A percentile compares a stretch with the other conserved stretches of the same genome.
Evolutionary conservation across 2,888 invertebrate genomes (phyloP).

Genomic region (Torymus texanus): DNA sequence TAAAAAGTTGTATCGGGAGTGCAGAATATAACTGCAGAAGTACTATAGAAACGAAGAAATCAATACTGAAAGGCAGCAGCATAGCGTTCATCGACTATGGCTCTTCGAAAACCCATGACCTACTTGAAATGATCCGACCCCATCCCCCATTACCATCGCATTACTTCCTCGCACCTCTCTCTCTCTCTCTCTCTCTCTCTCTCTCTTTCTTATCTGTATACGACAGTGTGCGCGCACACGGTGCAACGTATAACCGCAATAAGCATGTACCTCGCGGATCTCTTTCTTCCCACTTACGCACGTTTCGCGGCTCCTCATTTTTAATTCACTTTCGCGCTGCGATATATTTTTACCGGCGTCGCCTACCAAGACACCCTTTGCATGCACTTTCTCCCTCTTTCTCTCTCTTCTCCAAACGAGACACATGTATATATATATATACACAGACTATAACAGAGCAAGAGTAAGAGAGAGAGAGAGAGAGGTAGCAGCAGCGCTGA

Average conservation of each 20-base stretch:
- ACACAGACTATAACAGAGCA: not conserved
- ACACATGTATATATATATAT: constrained; percentile 2
- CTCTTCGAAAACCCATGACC: too few species aligned
- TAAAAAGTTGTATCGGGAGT: too few species aligned
- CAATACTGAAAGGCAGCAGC: too few species aligned
- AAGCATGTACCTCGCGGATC: not conserved
- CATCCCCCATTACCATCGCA: too few species aligned
- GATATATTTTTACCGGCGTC: too few species aligned
- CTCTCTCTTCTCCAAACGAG: not conserved
- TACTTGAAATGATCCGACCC: too few species aligned
- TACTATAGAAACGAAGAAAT: too few species aligned
- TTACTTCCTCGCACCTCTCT: constrained; percentile 50
- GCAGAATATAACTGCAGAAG: too few species aligned
- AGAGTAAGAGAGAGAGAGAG: constrained; percentile 17
- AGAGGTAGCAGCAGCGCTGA: constrained; percentile 54
- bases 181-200: constrained; percentile 56
- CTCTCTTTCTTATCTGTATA: constrained; percentile 47
- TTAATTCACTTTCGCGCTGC: too few species aligned
- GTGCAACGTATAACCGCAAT: too few species aligned
- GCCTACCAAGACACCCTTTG: not conserved
- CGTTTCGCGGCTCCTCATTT: too few species aligned
- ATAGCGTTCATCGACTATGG: too few species aligned
- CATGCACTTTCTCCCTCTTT: not conserved
- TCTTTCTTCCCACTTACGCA: not conserved
- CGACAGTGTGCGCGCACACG: not conserved